Evolutionary conservation across 2,888 invertebrate genomes (phyloP), one percentile per base, ranked within the genome.

Genomic region (Bibio marci): DNA sequence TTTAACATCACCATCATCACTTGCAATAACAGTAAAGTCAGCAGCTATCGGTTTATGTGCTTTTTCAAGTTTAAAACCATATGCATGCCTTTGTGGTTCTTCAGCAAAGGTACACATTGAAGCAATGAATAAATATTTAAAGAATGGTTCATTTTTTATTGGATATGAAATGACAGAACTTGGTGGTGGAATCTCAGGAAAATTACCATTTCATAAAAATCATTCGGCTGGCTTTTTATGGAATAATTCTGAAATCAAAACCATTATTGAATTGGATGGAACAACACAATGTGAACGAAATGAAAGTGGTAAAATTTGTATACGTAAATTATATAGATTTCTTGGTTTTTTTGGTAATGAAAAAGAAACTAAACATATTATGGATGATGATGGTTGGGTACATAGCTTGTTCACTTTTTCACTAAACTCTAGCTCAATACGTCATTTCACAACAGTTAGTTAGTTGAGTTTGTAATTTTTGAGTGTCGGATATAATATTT

Each of bases 261-360:
- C 59, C 5, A 39, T 58, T 17, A 50, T 55, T 25, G 45, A 45
- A 6, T 31, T 44, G 17, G 50, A 50, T 2, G 45, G n/a, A 49
- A 39, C 46, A 46, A 1, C n/a, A n/a, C n/a, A n/a, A 38, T 58
- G 34, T 57, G 54, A 3, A n/a, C 42, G 51, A 32, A 51, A 49
- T 13, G 52, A 51, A 30, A 45, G 49, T 30, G 58, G 58, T 27
- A 54, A 55, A 35, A 45, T 58, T 14, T 48, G 51, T 18, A 45
- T 52, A 2, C 46, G 46, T 3, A 39, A 51, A 30, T 48, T 49
- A 0, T 48, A 49, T 40, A 49, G 48, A 14, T 55, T 53, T 51
- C 40, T 45, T 4, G 58, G 57, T 2, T 58, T 59, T 39, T 52
- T 50, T 25, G 48, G 48, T 10, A 52, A 53, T 37, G 46, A 45